Base-by-base conservation (phyloP, 2,888 invertebrate genomes). In the Idaea biselata region DNA sequence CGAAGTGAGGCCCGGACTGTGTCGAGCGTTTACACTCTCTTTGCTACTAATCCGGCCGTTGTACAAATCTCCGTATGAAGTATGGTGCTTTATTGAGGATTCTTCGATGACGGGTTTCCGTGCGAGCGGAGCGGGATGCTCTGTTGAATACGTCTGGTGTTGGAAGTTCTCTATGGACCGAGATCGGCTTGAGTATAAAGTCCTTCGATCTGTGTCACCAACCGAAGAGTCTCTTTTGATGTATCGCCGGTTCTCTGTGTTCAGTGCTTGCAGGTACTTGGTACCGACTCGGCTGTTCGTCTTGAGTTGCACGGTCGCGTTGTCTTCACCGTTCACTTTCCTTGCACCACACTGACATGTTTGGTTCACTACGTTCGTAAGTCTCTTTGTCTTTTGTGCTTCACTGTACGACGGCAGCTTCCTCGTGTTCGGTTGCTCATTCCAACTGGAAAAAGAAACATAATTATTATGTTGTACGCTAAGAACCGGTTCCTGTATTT, bases 371-470 rank as follows among this genome's bases (percentile, higher is more conserved):
- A 80, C 91, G 80, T 83, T 82, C 68, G 87, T 82, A 81, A 87
- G 83, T 82, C 87, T 89, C 81, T 88, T 91, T 86, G 85, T 89
- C 86, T 91, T 92, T 92, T 92, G 92, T 91, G 91, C 91, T 87
- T 92, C 92, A 88, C 88, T 91, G 75, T 90, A 90, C 74, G 86
- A 82, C 84, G 90, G 89, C 89, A 93, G 89, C 88, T 89, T 93
- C 86, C 90, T 87, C 76, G 84, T 86, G 87, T 84, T 88, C 77
- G 84, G 81, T 86, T 93, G 92, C 86, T 93, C 93, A 93, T 93
- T 93, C 93, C 93, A 93, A 92, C 93, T 93, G 91, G 62, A 67
- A 66, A 64, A 64, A 55, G 55, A 60, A 18, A 18, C 56, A 63
- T 25, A 6, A 2, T 8, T 17, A 17, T 63, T 33, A 65, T 16